These are phyloP conservation scores for Lymantria monacha DNA, from an alignment of 2,888 invertebrate species.

Conservation along the genomic window DNA sequence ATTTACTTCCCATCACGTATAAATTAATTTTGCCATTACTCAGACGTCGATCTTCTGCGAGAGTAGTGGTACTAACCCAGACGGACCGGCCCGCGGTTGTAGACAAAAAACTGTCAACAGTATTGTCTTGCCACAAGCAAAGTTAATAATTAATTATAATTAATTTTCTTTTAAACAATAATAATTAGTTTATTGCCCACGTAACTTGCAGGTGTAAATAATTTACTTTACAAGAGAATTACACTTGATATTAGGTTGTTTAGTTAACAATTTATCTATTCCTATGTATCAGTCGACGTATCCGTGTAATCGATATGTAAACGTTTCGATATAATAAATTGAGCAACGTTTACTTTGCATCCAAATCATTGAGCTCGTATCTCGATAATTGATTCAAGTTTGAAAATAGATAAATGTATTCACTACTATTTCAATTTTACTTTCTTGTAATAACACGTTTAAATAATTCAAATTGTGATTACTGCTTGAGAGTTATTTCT, in stretches of 20 bases:
- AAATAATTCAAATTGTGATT: neutral
- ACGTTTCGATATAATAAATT: conserved; percentile 30
- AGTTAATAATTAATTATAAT: no score
- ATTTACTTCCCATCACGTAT: no score
- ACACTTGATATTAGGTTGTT: conserved; percentile 22
- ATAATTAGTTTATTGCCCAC: no score
- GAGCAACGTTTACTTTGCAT: conserved; percentile 26
- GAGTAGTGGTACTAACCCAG: no score
- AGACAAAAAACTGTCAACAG: no score
- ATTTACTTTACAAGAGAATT: conserved; percentile 22
- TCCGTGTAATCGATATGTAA: conserved; percentile 33
- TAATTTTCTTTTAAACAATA: no score
- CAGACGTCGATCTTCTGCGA: no score
- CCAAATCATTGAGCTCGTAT: conserved; percentile 5
- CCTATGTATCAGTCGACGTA: conserved; percentile 20
- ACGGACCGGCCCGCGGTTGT: no score
- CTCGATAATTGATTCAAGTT: neutral
- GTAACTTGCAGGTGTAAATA: conserved; percentile 3
- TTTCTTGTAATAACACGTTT: neutral
- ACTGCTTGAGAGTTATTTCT: no score
- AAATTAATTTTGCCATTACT: no score
- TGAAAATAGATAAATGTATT: neutral
- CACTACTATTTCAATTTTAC: neutral
- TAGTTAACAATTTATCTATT: conserved; percentile 24
- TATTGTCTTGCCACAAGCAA: no score